Base-by-base conservation (phyloP, 2,797 vertebrate genomes). In the Leptodactylus fallax region DNA sequence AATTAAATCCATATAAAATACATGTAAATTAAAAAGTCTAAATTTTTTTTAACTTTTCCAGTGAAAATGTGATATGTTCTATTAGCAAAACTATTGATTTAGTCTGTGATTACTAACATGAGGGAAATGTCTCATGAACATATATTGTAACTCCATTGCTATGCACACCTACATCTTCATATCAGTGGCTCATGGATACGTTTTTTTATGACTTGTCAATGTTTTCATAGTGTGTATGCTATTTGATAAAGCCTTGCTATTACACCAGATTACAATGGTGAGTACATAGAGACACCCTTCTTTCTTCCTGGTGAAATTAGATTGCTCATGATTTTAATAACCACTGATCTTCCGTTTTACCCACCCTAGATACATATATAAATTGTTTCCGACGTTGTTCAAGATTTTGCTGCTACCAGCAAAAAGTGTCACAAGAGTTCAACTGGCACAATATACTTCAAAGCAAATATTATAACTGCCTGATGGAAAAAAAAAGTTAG, bases 311-410 rank as follows among this genome's bases (percentile, higher is more conserved):
- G 72, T 60, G 47, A 65, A 55, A 88, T 88, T 60, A 81, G 83
- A 27, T 63, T 67, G 27, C 47, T 19, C 25, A 55, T 63, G 56
- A 47, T 25, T 78, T 67, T 69, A 87, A 60, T 85, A 88, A 74
- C 61, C 61, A 17, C 23, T 83, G 60, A 76, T 83, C 61, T 79
- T 86, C 85, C n/a, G 53, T 13, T 61, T 23, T 79, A 71, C 87
- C 83, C 87, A 81, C 87, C 83, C 81, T 88, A 16, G 55, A 81
- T 83, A 85, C 51, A 88, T 85, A 88, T 45, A 76, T 53, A 80
- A 45, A 79, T 84, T 63, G 36, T 81, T 76, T 85, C 45, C 21
- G 55, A 58, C 16, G 47, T 77, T 85, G 25, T 72, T 81, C 55
- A 85, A 65, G 11, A 82, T 65, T 76, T 51, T 17, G 14, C 56